A percentile compares a stretch with the other conserved stretches of the same genome.
Conservation (phyloP, 2,113 vertebrate genomes). For the Perca flavescens region DNA sequence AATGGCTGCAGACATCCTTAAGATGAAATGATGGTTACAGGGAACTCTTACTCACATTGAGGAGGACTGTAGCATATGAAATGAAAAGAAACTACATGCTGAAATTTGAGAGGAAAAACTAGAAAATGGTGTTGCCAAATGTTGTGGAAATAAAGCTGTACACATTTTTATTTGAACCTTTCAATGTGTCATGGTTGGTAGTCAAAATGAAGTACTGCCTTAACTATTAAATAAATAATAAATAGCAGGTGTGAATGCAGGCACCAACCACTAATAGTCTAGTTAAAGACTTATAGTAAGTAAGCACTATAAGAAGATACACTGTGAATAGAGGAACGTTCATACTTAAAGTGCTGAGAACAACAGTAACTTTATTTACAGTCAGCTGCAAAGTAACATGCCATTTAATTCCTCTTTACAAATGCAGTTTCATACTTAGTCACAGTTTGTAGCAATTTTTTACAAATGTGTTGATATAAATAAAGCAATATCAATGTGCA, state of each 20-base stretch:
- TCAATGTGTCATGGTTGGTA: background rate
- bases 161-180: slow-evolving; percentile 41
- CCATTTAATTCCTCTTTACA: background rate
- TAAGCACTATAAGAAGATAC: background rate
- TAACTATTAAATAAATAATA: background rate
- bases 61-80: slow-evolving; percentile 34
- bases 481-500: slow-evolving; percentile 23
- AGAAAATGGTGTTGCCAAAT: slow-evolving; percentile 27
- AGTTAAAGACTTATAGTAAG: background rate
- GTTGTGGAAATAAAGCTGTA: slow-evolving; percentile 48
- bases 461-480: slow-evolving; percentile 1
- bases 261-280: background rate
- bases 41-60: slow-evolving; percentile 56
- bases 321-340: background rate
- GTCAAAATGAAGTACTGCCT: background rate
- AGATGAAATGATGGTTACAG: background rate
- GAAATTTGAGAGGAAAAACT: background rate
- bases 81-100: slow-evolving; percentile 1
- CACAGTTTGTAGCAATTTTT: background rate
- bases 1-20: background rate
- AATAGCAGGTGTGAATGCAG: background rate
- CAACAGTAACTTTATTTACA: background rate
- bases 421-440: background rate
- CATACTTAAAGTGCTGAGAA: background rate
- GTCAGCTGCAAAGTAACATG: background rate